Conservation (phyloP, 2,888 invertebrate species). For the Gerosis bhagava region DNA sequence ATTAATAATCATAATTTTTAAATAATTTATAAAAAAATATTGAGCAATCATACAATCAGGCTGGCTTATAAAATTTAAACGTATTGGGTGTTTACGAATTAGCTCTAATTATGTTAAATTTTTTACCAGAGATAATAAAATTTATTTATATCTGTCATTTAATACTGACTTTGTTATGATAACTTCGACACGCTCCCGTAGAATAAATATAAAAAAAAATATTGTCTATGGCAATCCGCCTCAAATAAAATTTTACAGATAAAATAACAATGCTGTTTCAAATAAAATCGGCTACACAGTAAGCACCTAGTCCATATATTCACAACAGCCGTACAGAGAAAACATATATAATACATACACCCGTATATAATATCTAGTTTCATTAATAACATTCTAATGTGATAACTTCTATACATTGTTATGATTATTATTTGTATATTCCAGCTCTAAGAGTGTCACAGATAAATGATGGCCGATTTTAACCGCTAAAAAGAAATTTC, state of each 20-base stretch:
- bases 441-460: conserved; percentile 30
- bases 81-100: no score
- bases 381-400: conserved; percentile 67
- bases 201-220: no score
- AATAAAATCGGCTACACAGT: conserved; percentile 22
- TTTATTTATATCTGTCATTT: no score
- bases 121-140: no score
- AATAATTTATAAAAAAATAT: conserved; percentile 1
- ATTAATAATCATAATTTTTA: not conserved
- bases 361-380: conserved; percentile 62
- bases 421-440: no score
- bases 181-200: no score
- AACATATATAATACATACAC: conserved; percentile 65
- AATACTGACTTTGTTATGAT: no score
- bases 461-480: no score
- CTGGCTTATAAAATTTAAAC: no score
- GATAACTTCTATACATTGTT: conserved; percentile 52
- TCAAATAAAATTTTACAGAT: conserved; percentile 2
- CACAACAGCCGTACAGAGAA: conserved; percentile 57
- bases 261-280: not conserved
- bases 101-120: no score
- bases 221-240: conserved; percentile 5
- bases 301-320: conserved; percentile 60
- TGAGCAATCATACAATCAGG: conserved; percentile 20
- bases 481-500: no score